Evolutionary conservation across 2,797 vertebrate genomes (phyloP).

Genomic region (Macroramphosus scolopax): DNA sequence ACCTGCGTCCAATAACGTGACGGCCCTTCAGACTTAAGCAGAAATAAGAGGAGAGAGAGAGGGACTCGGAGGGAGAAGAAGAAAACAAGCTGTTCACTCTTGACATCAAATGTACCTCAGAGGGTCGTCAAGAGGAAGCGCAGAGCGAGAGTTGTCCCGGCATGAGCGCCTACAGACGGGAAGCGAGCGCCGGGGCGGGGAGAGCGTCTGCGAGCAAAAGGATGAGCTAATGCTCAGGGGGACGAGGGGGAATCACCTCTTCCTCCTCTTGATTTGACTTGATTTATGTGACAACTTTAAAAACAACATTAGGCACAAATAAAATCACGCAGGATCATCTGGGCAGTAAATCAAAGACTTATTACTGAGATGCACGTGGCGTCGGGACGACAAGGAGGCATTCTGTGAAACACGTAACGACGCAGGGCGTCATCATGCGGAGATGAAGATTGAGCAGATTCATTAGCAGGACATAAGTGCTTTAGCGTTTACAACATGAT

Average conservation of each 20-base stretch:
- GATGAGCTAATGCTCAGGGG: constrained; percentile 68
- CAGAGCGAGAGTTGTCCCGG: constrained; percentile 54
- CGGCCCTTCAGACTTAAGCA: constrained; percentile 53
- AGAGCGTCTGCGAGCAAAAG: constrained; percentile 48
- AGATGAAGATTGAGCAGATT: constrained; percentile 43
- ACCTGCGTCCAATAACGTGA: constrained; percentile 58
- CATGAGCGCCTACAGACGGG: constrained; percentile 64
- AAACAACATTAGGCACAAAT: constrained; percentile 69
- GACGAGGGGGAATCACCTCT: constrained; percentile 52
- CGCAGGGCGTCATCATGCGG: constrained; percentile 10
- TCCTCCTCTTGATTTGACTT: constrained; percentile 56
- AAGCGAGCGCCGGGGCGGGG: constrained; percentile 55
- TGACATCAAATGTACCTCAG: constrained; percentile 76
- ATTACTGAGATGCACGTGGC: constrained; percentile 47
- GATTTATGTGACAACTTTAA: constrained; percentile 71
- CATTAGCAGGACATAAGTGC: too few species aligned
- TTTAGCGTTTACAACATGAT: constrained; percentile 30
- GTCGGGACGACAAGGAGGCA: constrained; percentile 30
- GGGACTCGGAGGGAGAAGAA: constrained; percentile 49
- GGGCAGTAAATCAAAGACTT: constrained; percentile 60
- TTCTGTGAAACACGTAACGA: constrained; percentile 32
- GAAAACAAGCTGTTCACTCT: constrained; percentile 67
- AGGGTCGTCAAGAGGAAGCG: constrained; percentile 74
- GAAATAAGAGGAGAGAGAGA: constrained; percentile 42
- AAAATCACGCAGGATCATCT: constrained; percentile 57